Conservation (phyloP, 2,797 vertebrate genomes). For the Hyperoplus immaculatus region DNA sequence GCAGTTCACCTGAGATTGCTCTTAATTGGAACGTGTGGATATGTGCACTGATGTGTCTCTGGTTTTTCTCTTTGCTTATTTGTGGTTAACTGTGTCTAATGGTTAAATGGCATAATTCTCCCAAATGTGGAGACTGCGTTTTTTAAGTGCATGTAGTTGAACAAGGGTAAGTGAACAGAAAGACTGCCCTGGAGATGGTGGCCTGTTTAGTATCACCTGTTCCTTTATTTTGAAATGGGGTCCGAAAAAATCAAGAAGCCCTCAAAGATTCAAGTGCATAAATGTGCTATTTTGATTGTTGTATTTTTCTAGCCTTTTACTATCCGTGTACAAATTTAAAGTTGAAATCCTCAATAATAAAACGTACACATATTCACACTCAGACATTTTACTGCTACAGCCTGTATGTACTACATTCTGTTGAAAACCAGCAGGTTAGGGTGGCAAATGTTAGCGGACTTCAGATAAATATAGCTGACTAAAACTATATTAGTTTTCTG, state of each 20-base stretch:
- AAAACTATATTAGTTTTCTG: background rate
- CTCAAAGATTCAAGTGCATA: background rate
- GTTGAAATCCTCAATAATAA: background rate
- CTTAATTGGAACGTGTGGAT: conserved; percentile 70
- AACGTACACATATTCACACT: background rate
- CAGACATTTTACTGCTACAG: background rate
- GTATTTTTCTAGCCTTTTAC: background rate
- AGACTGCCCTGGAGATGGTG: background rate
- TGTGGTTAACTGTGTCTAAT: conserved; percentile 59
- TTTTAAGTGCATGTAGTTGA: conserved; percentile 24
- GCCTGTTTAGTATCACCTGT: conserved; percentile 43
- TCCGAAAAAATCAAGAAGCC: background rate
- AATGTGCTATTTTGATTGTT: background rate
- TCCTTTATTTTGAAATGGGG: background rate
- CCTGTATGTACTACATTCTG: too few species aligned
- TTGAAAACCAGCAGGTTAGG: background rate
- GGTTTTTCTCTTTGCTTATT: conserved; percentile 66
- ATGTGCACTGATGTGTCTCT: conserved; percentile 56
- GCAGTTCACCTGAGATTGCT: conserved; percentile 70
- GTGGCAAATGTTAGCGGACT: background rate
- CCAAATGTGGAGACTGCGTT: conserved; percentile 23
- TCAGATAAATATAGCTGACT: background rate
- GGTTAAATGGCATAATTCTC: conserved; percentile 51
- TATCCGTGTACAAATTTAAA: background rate
- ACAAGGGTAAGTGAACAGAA: conserved; percentile 7